phyloP scores from a whole-genome alignment of 2,797 vertebrate genomes.

The Tadarida brasiliensis region DNA sequence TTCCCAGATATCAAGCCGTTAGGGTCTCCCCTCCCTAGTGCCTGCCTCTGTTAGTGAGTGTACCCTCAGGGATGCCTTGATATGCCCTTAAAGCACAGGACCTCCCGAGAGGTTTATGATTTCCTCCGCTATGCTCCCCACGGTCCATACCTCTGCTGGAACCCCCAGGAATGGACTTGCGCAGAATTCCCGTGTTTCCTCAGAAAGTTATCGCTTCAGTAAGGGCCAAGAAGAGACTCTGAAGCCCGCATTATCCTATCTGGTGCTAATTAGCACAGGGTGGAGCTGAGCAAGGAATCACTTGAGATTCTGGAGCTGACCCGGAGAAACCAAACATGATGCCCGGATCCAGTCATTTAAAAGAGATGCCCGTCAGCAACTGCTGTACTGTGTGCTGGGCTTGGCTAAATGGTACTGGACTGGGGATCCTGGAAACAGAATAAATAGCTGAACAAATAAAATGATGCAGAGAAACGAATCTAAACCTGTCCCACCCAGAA shows the following conservation, averaged over 20 bases:
- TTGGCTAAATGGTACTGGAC: not conserved
- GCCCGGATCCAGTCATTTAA: constrained; percentile 50
- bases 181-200: constrained; percentile 76
- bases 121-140: constrained; percentile 39
- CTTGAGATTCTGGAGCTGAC: constrained; percentile 66
- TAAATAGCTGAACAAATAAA: not conserved
- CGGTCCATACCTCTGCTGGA: not conserved
- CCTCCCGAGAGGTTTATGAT: constrained; percentile 61
- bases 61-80: not conserved
- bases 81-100: not conserved
- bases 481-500: not conserved
- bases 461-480: not conserved
- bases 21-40: not conserved
- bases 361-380: rapidly evolving
- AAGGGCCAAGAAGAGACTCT: constrained; percentile 78
- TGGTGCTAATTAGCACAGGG: constrained; percentile 72
- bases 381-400: not conserved
- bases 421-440: not conserved
- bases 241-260: constrained; percentile 79
- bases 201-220: constrained; percentile 75
- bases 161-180: constrained; percentile 42
- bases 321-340: constrained; percentile 61
- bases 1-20: not conserved
- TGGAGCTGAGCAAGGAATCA: constrained; percentile 77
- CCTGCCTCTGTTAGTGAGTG: not conserved